Evolutionary conservation across 1,140 invertebrate species (phyloP), one percentile per base, ranked within the genome.

Genomic region (Cydia amplana): DNA sequence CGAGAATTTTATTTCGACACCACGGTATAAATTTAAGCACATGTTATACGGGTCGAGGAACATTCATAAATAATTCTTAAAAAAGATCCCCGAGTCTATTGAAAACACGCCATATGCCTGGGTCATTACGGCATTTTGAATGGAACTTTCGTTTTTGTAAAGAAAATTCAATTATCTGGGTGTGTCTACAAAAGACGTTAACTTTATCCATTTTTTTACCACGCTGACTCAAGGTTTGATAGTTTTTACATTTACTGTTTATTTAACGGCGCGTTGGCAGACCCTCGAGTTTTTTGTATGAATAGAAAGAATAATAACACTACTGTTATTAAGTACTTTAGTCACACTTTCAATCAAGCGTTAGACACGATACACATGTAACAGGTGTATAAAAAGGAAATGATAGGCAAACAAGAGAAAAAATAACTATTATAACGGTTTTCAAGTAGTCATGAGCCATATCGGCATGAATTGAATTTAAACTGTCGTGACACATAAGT

Each of bases 111-210:
- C 88, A 90, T 86, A 89, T 90, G 88, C 82, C 73, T 60, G 74
- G 72, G 78, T 80, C 74, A 86, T 87, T 85, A 84, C 83, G 78
- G 77, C 64, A 74, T 46, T 63, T 72, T 85, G 83, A 84, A 86
- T 83, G 74, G 75, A 79, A 78, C 74, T 75, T 85, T 79, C 76
- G 78, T 74, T 85, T 81, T 83, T 79, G 80, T 79, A 78, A 82
- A 79, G 82, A 76, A 86, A 85, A 86, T 88, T 85, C 83, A 83
- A 85, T 88, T 82, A 82, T 83, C 82, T 78, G 79, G 77, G 78
- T 78, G 79, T 74, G 74, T 78, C 77, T 80, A 78, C 75, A 82
- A 80, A 75, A 78, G 80, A 78, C 79, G 76, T 79, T 77, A 79
- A 78, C 74, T 84, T 84, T 83, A 81, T 82, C 51, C 70, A 76